Conservation (phyloP, 2,113 vertebrate genomes). For the Capricornis sumatraensis region DNA sequence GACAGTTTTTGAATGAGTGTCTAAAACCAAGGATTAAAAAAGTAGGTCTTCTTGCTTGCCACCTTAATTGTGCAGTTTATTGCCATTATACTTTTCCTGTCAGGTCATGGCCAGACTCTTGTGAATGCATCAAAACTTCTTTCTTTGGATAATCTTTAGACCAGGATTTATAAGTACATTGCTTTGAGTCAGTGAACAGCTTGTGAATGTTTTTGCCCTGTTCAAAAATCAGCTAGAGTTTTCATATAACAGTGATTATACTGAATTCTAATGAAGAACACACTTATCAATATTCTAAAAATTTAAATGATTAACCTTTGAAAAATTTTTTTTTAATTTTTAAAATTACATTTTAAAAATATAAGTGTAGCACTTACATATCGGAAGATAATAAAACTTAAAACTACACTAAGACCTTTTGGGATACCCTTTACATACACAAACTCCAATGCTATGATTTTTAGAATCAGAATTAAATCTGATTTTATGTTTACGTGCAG, state of each 20-base stretch:
- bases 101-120: not conserved
- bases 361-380: not conserved
- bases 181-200: not conserved
- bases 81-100: not conserved
- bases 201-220: not conserved
- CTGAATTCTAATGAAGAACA: conserved; percentile 13
- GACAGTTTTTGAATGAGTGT: not conserved
- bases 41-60: not conserved
- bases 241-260: not conserved
- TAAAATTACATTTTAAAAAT: too few species aligned
- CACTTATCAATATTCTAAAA: not conserved
- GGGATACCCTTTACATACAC: not conserved
- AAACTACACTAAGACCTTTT: not conserved
- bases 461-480: conserved; percentile 17
- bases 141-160: not conserved
- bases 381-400: conserved; percentile 23
- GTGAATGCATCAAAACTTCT: not conserved
- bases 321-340: not conserved
- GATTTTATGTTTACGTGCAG: not conserved
- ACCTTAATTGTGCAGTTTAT: not conserved
- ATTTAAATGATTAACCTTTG: not conserved
- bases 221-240: not conserved
- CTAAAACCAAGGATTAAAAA: not conserved
- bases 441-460: not conserved
- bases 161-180: not conserved